Evolutionary conservation across 37 sponge, comb jelly and placozoan species (phyloP).

Genomic region (Mnemiopsis leidyi): DNA sequence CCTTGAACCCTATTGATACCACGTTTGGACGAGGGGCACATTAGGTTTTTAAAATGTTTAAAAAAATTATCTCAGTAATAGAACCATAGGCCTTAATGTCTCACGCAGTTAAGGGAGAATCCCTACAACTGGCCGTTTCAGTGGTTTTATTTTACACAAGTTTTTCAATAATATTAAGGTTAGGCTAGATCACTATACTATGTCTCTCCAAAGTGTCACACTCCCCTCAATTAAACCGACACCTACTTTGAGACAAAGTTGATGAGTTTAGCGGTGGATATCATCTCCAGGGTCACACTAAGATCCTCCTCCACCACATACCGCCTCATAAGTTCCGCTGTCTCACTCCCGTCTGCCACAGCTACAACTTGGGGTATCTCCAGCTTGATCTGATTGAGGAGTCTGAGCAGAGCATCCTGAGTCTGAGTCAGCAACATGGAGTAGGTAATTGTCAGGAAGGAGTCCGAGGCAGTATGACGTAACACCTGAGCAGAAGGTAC

Average conservation of each 20-base stretch:
- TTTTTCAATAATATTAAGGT: too few species aligned
- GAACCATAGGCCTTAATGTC: too few species aligned
- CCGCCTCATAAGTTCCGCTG: not conserved
- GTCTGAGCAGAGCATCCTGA: not conserved
- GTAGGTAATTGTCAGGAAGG: constrained; percentile 20
- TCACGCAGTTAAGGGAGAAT: too few species aligned
- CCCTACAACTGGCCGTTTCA: too few species aligned
- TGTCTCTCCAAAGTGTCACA: too few species aligned
- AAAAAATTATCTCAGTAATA: too few species aligned
- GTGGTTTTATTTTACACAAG: too few species aligned
- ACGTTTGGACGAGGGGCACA: too few species aligned
- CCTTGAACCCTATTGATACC: too few species aligned
- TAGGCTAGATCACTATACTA: too few species aligned
- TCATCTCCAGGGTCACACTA: not conserved
- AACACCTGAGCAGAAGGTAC: not conserved
- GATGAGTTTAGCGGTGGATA: not conserved
- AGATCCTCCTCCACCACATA: not conserved
- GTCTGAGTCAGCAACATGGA: not conserved
- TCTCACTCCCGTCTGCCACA: not conserved
- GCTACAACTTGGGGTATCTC: not conserved
- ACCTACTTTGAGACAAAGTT: not conserved
- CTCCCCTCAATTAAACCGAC: too few species aligned
- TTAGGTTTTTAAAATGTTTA: too few species aligned
- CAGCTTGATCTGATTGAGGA: not conserved
- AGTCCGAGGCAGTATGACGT: not conserved